A percentile compares a stretch with the other conserved stretches of the same genome.
Conservation (phyloP, 1,140 invertebrate species). For the Elymnias hypermnestra region DNA sequence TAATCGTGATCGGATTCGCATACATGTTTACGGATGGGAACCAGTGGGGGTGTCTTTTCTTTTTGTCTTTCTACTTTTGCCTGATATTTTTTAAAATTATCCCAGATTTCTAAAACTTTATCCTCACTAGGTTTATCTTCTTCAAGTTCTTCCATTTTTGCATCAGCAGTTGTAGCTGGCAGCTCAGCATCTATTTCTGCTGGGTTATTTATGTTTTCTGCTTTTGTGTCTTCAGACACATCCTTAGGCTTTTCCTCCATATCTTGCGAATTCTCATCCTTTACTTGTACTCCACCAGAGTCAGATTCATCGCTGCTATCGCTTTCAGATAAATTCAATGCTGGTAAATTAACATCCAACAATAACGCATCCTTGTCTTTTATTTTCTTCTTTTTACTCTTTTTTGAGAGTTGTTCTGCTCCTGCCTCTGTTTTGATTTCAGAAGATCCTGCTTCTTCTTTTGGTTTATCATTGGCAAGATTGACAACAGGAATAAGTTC, state of each 20-base stretch:
- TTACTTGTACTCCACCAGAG: constrained; percentile 65
- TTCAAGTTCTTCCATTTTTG: constrained; percentile 48
- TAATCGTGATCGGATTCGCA: constrained; percentile 82
- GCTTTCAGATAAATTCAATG: constrained; percentile 88
- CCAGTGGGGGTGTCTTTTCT: constrained; percentile 67
- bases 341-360: constrained; percentile 81
- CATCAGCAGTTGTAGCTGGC: constrained; percentile 39
- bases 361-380: constrained; percentile 79
- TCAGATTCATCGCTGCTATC: constrained; percentile 87
- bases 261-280: constrained; percentile 38
- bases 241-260: constrained; percentile 31
- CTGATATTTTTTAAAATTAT: constrained; percentile 86
- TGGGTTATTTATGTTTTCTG: constrained; percentile 22
- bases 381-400: constrained; percentile 78
- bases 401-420: constrained; percentile 55
- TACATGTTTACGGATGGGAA: constrained; percentile 73
- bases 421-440: constrained; percentile 46
- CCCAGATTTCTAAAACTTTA: constrained; percentile 83
- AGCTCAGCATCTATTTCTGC: constrained; percentile 11
- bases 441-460: constrained; percentile 45
- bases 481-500: constrained; percentile 48
- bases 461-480: constrained; percentile 49
- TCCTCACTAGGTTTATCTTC: constrained; percentile 63
- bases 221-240: constrained; percentile 54
- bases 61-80: constrained; percentile 73